A percentile compares a stretch with the other conserved stretches of the same genome.
phyloP scores from a whole-genome alignment of 1,140 invertebrate genomes.

The Brachionus angularis region DNA sequence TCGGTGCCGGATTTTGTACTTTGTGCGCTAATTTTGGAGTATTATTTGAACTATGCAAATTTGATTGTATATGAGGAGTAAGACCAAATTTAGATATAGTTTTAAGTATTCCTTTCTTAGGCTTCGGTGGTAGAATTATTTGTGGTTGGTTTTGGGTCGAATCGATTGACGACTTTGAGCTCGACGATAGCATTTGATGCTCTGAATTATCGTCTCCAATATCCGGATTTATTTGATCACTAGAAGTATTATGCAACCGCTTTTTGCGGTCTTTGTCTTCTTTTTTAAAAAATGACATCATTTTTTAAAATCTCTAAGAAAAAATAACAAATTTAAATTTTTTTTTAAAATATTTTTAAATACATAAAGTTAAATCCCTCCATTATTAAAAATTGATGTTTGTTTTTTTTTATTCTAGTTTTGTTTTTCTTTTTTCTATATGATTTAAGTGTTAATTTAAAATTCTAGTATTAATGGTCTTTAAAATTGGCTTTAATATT shows the following conservation, averaged over 20 bases:
- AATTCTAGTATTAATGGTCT: no score
- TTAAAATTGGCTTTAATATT: no score
- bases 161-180: slow-evolving; percentile 20
- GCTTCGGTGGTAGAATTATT: background rate
- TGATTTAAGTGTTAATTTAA: no score
- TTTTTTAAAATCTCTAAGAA: no score
- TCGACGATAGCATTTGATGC: background rate
- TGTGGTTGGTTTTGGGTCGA: background rate
- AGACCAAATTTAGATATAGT: slow-evolving; percentile 36
- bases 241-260: background rate
- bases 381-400: no score
- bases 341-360: no score
- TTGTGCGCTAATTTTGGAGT: slow-evolving; percentile 9
- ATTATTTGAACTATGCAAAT: background rate
- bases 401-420: no score
- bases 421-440: no score
- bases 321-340: no score
- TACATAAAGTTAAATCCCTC: no score
- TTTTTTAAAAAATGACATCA: slow-evolving; percentile 42
- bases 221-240: background rate
- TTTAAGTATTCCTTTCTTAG: slow-evolving; percentile 27
- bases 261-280: slow-evolving; percentile 29
- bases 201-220: background rate
- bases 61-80: no score
- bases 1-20: background rate